Evolutionary conservation across 2,113 vertebrate species (phyloP), one percentile per base, ranked within the genome.

Genomic region (Cynocephalus volans): DNA sequence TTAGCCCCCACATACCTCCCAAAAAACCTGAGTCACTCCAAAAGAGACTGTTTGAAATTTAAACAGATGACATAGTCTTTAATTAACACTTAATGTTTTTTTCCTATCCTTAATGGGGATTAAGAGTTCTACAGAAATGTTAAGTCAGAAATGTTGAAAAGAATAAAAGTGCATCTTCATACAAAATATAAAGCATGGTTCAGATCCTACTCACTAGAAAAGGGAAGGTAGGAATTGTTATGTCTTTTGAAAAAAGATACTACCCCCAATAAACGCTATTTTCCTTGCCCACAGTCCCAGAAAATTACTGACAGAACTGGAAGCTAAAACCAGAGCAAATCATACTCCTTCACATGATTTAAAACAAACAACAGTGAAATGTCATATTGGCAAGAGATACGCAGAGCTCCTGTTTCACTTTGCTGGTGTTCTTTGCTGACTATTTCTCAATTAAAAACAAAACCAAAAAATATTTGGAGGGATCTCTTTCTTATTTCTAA

Each of bases 271-370:
- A 31, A n/a, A 73, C 48, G 36, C 24, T 48, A 41, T 41, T 75
- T 33, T 58, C 87, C 73, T 58, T 58, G 56, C 26, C 36, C 24
- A 24, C 2, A 36, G 45, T 23, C 21, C 31, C 62, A 60, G 79
- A n/a, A 75, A 81, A 54, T 58, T 50, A 80, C 58, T 69, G 90
- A 79, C 93, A 36, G 41, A 89, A 36, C 5, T 19, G 58, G 79
- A 92, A 86, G 62, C 67, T 50, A 80, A 81, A 69, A 54, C 41
- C 67, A 90, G 41, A 62, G 65, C 88, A 89, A 84, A 64, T 45
- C 75, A 41, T 41, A 60, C 17, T 95, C 52, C 80, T 91, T 92
- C 69, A 31, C 45, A 8, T 52, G 83, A 87, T 52, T 96, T 26
- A 62, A 81, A 96, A 90, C 41, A 76, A 94, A 45, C 2, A 26